phyloP scores from a whole-genome alignment of 2,888 invertebrate species.

The Hemistola chrysoprasaria region DNA sequence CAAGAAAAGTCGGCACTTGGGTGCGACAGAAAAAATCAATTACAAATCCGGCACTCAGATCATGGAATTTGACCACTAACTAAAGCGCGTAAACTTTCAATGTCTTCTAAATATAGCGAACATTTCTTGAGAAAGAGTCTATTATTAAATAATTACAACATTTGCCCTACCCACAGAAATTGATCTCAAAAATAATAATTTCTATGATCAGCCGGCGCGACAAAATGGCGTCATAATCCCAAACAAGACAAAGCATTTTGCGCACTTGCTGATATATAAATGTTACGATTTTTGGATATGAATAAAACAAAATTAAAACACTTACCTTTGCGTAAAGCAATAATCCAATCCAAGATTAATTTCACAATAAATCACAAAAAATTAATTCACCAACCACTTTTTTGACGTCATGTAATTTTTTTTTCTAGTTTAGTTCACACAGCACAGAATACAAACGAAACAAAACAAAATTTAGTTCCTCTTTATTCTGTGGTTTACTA shows the following conservation, averaged over 20 bases:
- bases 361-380: slow-evolving; percentile 60
- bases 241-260: slow-evolving; percentile 61
- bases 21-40: slow-evolving; percentile 32
- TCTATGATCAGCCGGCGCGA: slow-evolving; percentile 78
- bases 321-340: slow-evolving; percentile 54
- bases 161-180: slow-evolving; percentile 45
- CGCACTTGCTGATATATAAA: neutral
- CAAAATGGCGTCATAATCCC: slow-evolving; percentile 80
- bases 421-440: too few relatives aligned
- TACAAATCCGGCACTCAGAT: slow-evolving; percentile 32
- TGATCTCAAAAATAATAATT: slow-evolving; percentile 62
- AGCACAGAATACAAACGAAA: slow-evolving; percentile 5
- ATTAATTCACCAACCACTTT: slow-evolving; percentile 62
- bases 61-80: slow-evolving; percentile 4
- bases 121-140: slow-evolving; percentile 20
- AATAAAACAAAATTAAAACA: slow-evolving; percentile 2
- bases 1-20: slow-evolving; percentile 17
- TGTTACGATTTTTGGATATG: neutral
- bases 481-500: too few relatives aligned
- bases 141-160: slow-evolving; percentile 41
- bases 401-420: slow-evolving; percentile 64
- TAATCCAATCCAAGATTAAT: slow-evolving; percentile 54
- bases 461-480: neutral
- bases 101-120: slow-evolving; percentile 9
- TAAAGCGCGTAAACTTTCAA: neutral